These are phyloP conservation scores for Serilophus lunatus DNA, from an alignment of 2,113 vertebrate genomes.

Conservation along the genomic window DNA sequence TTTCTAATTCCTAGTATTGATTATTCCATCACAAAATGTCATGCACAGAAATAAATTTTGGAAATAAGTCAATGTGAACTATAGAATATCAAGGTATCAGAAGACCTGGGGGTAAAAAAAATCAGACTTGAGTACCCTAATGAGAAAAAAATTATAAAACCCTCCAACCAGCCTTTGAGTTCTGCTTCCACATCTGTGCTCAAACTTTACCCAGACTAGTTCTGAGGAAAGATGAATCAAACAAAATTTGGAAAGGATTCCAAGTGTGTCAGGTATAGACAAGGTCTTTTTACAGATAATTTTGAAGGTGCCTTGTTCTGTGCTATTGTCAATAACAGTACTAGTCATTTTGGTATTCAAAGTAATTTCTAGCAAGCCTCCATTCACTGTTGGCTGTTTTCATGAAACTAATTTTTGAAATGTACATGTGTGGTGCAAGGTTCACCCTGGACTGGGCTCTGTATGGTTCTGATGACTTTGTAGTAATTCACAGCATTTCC, in stretches of 20 bases:
- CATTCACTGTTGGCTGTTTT: not conserved
- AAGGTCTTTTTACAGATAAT: not conserved
- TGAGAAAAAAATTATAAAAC: not conserved
- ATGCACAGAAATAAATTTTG: not conserved
- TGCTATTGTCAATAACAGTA: not conserved
- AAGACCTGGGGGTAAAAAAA: not conserved
- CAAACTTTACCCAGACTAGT: not conserved
- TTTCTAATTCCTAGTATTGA: not conserved
- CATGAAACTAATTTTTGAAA: not conserved
- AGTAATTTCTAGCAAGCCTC: not conserved
- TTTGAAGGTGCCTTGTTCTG: not conserved
- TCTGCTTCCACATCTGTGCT: not conserved
- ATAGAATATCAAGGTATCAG: not conserved
- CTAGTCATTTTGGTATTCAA: not conserved
- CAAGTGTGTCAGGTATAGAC: not conserved
- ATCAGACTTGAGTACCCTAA: not conserved
- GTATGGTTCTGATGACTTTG: not conserved
- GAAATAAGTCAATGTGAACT: not conserved
- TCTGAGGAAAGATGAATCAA: not conserved
- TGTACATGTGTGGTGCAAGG: not conserved
- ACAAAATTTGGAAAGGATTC: not conserved
- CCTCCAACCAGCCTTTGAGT: not conserved
- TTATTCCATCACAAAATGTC: not conserved
- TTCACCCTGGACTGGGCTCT: not conserved
- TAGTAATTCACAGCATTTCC: not conserved